Conservation (phyloP, 2,113 vertebrate genomes). For the Mus musculus region GRCm39 chr7:77268501-77269000, state of each 20-base stretch:
- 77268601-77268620: no score
- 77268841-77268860: not conserved
- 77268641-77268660: not conserved
- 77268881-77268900: not conserved
- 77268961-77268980: not conserved
- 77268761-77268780: accelerated
- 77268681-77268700: not conserved
- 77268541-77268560: no score
- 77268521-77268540: no score
- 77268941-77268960: not conserved
- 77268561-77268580: no score
- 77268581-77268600: no score
- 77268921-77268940: not conserved
- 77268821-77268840: not conserved
- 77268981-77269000: not conserved
- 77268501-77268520: no score
- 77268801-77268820: accelerated
- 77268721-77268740: not conserved
- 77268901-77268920: not conserved
- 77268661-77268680: not conserved
- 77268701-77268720: not conserved
- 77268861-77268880: no score
- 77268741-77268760: not conserved
- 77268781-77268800: no score
- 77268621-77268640: no score